Evolutionary conservation across 2,797 vertebrate genomes (phyloP).

Genomic region (Tympanoctomys barrerae): DNA sequence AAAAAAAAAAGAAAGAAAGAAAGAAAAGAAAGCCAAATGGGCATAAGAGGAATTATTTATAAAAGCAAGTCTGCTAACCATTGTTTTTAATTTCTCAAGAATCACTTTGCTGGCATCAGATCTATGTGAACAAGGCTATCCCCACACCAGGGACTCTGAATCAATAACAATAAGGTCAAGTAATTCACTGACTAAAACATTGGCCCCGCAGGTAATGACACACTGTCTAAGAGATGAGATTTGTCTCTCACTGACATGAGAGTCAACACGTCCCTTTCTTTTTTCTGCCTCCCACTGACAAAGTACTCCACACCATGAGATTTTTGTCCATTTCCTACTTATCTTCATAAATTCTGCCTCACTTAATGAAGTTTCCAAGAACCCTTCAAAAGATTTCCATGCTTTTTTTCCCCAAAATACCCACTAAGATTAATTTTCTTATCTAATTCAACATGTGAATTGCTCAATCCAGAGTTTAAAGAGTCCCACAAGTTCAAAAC

Average conservation of each 20-base stretch:
- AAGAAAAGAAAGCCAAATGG: background rate
- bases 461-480: background rate
- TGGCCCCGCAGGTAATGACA: slow-evolving; percentile 92
- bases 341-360: background rate
- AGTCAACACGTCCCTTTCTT: slow-evolving; percentile 55
- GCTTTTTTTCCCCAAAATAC: slow-evolving; percentile 48
- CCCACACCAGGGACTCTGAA: slow-evolving; percentile 91
- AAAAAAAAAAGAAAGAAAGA: background rate
- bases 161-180: slow-evolving; percentile 94
- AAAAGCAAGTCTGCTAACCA: slow-evolving; percentile 87
- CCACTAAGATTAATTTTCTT: slow-evolving; percentile 7
- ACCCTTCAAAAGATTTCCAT: slow-evolving; percentile 52
- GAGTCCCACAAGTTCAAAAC: background rate
- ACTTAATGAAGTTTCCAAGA: slow-evolving; percentile 31
- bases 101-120: slow-evolving; percentile 92
- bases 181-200: slow-evolving; percentile 94
- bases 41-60: background rate
- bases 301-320: background rate
- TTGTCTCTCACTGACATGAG: background rate
- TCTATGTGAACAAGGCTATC: slow-evolving; percentile 93
- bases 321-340: slow-evolving; percentile 76
- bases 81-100: slow-evolving; percentile 95
- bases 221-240: slow-evolving; percentile 90
- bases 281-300: background rate
- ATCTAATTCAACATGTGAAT: slow-evolving; percentile 51